Conservation (phyloP, 2,888 invertebrate species). For the Lepidochitona cinerea region DNA sequence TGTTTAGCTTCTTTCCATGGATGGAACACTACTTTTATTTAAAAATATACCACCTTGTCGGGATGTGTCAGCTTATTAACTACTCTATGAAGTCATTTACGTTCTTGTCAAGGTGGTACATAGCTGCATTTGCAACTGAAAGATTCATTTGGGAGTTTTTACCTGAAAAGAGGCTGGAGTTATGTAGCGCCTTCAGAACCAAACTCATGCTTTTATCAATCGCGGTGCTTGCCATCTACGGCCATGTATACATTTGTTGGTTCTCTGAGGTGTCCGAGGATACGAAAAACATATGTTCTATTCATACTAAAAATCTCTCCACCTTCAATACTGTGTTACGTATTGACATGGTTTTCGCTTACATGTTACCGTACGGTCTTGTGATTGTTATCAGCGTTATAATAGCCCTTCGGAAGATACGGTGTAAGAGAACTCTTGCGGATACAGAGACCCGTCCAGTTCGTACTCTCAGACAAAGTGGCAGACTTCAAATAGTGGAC, state of each 20-base stretch:
- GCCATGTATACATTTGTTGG: not conserved
- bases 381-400: not conserved
- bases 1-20: not conserved
- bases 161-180: not conserved
- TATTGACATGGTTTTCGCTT: not conserved
- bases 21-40: not conserved
- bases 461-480: not conserved
- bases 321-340: not conserved
- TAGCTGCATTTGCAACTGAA: not conserved
- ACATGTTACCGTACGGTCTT: not conserved
- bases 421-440: not conserved
- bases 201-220: not conserved
- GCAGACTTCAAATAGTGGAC: not conserved
- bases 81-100: not conserved
- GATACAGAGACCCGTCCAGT: not conserved
- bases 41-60: not conserved
- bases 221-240: not conserved
- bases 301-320: not conserved
- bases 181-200: not conserved
- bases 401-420: not conserved
- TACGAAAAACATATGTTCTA: not conserved
- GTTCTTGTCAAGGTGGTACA: not conserved
- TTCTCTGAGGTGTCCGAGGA: not conserved
- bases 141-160: not conserved
- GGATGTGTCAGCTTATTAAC: constrained; percentile 1